These are phyloP conservation scores for Podotricha telesiphe DNA, from an alignment of 2,888 invertebrate species.

Conservation along the genomic window DNA sequence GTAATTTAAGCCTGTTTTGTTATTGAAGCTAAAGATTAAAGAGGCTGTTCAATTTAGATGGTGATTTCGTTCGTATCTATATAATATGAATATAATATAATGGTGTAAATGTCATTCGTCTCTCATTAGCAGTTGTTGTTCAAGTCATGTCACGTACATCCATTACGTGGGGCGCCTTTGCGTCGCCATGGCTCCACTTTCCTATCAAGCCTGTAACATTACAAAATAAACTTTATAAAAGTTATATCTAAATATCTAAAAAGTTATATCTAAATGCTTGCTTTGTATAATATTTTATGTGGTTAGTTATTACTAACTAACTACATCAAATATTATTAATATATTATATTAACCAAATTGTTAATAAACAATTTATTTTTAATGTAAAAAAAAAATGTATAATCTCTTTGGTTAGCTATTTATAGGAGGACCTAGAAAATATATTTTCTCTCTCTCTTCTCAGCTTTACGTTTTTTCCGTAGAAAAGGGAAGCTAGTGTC, in stretches of 20 bases:
- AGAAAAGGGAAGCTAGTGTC: too few species aligned
- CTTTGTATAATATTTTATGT: too few species aligned
- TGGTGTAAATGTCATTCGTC: slow-evolving; percentile 41
- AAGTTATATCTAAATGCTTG: too few species aligned
- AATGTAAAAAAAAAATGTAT: too few species aligned
- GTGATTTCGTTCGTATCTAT: background rate
- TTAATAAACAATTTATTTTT: too few species aligned
- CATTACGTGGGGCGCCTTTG: slow-evolving; percentile 41
- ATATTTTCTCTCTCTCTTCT: too few species aligned
- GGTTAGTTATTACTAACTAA: too few species aligned
- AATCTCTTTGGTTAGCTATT: too few species aligned
- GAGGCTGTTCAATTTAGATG: background rate
- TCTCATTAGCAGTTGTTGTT: slow-evolving; percentile 50
- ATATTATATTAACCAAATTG: too few species aligned
- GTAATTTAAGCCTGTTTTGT: background rate
- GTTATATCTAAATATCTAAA: background rate
- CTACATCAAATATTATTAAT: too few species aligned
- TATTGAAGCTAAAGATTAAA: background rate
- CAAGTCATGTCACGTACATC: slow-evolving; percentile 44
- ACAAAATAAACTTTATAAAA: background rate
- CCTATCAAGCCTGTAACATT: slow-evolving; percentile 9
- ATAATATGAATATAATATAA: slow-evolving; percentile 9
- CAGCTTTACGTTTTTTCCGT: too few species aligned
- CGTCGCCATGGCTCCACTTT: slow-evolving; percentile 40
- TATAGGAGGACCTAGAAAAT: too few species aligned